Percentiles rank a stretch among this genome's conserved stretches.
phyloP scores from a whole-genome alignment of 2,113 vertebrate species.

The Ictalurus punctatus region DNA sequence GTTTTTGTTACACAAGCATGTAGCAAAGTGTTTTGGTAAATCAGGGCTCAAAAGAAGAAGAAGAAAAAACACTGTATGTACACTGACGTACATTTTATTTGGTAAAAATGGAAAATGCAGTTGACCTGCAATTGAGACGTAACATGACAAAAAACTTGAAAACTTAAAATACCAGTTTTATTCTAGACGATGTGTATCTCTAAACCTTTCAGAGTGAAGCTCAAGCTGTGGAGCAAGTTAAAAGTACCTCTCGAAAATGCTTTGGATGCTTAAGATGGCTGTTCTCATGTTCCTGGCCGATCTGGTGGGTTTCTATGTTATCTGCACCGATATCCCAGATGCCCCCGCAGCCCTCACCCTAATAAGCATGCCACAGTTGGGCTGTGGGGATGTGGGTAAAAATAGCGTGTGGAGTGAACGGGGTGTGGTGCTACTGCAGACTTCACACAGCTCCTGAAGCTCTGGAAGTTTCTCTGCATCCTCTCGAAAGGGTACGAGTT shows the following conservation, averaged over 20 bases:
- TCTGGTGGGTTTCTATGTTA: slow-evolving; percentile 22
- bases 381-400: slow-evolving; percentile 37
- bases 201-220: not conserved
- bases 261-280: slow-evolving; percentile 18
- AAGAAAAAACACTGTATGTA: not conserved
- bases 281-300: slow-evolving; percentile 15
- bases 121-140: not conserved
- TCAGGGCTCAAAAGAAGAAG: not conserved
- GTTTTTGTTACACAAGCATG: not conserved
- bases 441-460: slow-evolving; percentile 12
- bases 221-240: not conserved
- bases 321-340: slow-evolving; percentile 29
- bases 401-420: slow-evolving; percentile 23
- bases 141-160: not conserved
- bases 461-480: not conserved
- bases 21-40: not conserved
- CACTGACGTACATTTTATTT: not conserved
- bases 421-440: slow-evolving; percentile 22
- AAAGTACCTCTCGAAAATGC: not conserved
- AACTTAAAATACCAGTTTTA: not conserved
- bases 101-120: not conserved
- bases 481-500: not conserved
- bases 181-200: not conserved
- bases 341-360: slow-evolving; percentile 20
- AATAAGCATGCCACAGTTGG: slow-evolving; percentile 31